A percentile compares a stretch with the other conserved stretches of the same genome.
Conservation (phyloP, 1,140 invertebrate genomes). For the Drosophila triauraria region DNA sequence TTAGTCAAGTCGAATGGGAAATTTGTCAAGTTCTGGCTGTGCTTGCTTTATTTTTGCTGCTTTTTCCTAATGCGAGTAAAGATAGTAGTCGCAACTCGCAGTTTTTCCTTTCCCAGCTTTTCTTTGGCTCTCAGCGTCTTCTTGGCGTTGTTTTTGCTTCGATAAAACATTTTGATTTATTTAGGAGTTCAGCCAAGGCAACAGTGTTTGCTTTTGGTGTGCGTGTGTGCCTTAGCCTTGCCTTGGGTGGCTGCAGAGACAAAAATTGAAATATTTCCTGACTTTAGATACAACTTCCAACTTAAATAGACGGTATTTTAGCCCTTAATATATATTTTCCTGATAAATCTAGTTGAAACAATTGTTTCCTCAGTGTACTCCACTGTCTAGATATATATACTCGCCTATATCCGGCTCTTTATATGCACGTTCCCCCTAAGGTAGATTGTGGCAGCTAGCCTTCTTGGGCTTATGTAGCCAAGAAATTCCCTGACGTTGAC, state of each 20-base stretch:
- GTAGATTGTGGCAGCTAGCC: conserved; percentile 31
- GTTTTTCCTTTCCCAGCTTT: conserved; percentile 21
- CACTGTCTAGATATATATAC: conserved; percentile 1
- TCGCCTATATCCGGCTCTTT: conserved; percentile 2
- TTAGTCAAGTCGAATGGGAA: conserved; percentile 56
- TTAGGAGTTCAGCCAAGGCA: conserved; percentile 47
- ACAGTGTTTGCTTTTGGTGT: conserved; percentile 21
- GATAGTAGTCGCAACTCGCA: conserved; percentile 32
- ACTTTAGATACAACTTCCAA: neutral
- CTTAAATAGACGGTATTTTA: neutral
- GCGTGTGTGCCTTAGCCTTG: conserved; percentile 5
- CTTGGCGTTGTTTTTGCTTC: conserved; percentile 9
- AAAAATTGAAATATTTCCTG: neutral
- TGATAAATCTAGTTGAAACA: neutral
- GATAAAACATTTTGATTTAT: conserved; percentile 57
- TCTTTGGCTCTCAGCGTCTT: conserved; percentile 2
- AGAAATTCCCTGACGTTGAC: conserved; percentile 28
- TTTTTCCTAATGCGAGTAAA: conserved; percentile 9
- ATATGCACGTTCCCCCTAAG: conserved; percentile 8
- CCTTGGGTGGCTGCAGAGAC: neutral
- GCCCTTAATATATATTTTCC: neutral
- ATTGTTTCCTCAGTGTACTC: neutral
- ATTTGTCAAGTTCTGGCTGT: conserved; percentile 36
- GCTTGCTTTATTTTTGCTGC: neutral
- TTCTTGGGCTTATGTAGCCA: conserved; percentile 26